Percentiles rank a stretch among this genome's conserved stretches.
phyloP scores from a whole-genome alignment of 2,888 invertebrate species.

The Macaria liturata region DNA sequence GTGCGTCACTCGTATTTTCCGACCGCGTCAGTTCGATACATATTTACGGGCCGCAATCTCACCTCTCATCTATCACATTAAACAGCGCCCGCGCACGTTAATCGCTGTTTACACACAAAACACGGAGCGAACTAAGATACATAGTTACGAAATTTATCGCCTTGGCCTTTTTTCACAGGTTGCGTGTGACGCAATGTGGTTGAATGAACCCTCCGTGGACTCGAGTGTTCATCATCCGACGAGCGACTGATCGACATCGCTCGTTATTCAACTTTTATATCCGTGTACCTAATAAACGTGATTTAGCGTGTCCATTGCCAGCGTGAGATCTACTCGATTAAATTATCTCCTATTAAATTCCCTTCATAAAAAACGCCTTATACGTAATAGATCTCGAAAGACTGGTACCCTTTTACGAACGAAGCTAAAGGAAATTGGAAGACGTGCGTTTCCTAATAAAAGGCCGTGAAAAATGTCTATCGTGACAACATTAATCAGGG shows the following conservation, averaged over 20 bases:
- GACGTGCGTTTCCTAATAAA: constrained; percentile 28
- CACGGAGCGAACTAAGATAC: constrained; percentile 19
- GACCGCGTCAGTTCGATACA: constrained; percentile 20
- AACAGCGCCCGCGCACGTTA: constrained; percentile 22
- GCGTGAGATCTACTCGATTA: constrained; percentile 24
- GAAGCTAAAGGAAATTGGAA: constrained; percentile 23
- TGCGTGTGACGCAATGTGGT: constrained; percentile 37
- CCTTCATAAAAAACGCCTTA: constrained; percentile 15
- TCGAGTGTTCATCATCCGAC: constrained; percentile 21
- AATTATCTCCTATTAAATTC: constrained; percentile 21
- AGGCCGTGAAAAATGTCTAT: constrained; percentile 30
- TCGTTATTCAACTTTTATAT: constrained; percentile 33
- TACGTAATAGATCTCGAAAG: constrained; percentile 14
- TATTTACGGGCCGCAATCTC: constrained; percentile 21
- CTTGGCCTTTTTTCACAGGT: constrained; percentile 29
- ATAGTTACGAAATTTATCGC: constrained; percentile 32
- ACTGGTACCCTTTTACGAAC: constrained; percentile 15
- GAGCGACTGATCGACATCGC: constrained; percentile 29
- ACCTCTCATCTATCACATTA: constrained; percentile 26
- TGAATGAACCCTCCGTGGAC: constrained; percentile 37
- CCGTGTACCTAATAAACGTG: constrained; percentile 32
- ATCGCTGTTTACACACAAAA: constrained; percentile 33
- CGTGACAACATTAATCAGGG: constrained; percentile 33
- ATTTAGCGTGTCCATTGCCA: constrained; percentile 25
- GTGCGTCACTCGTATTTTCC: constrained; percentile 16